Conservation (phyloP, 2,888 invertebrate species). For the Ptychoptera albimana region DNA sequence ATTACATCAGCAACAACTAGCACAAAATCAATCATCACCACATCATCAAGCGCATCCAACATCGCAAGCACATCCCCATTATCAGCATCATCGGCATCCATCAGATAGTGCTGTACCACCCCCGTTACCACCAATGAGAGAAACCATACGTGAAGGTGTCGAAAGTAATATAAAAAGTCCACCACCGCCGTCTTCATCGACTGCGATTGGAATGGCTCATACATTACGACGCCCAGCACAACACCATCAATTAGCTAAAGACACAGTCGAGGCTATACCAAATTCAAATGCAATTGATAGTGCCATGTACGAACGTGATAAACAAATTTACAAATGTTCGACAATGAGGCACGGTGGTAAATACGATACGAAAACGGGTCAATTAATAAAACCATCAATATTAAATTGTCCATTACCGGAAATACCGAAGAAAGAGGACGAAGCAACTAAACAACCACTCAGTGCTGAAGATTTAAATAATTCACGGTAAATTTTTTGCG, state of each 20-base stretch:
- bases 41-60: constrained; percentile 29
- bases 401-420: constrained; percentile 31
- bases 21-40: neutral
- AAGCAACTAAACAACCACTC: constrained; percentile 16
- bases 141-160: neutral
- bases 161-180: constrained; percentile 1
- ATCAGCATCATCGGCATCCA: constrained; percentile 19
- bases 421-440: constrained; percentile 28
- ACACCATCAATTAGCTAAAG: constrained; percentile 8
- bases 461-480: neutral
- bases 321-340: constrained; percentile 31
- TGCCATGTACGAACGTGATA: constrained; percentile 29
- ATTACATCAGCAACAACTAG: constrained; percentile 33
- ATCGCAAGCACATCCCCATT: constrained; percentile 27
- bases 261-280: constrained; percentile 19
- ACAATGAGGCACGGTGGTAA: constrained; percentile 30
- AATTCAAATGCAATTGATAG: constrained; percentile 23
- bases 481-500: neutral
- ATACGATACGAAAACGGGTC: constrained; percentile 27
- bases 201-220: neutral
- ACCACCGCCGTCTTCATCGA: constrained; percentile 3
- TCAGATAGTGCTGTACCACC: neutral
- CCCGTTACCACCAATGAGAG: neutral
- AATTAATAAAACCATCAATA: constrained; percentile 25
- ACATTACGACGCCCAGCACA: constrained; percentile 4